A percentile compares a stretch with the other conserved stretches of the same genome.
phyloP scores from a whole-genome alignment of 2,113 vertebrate species.

The Phyllostomus hastatus region DNA sequence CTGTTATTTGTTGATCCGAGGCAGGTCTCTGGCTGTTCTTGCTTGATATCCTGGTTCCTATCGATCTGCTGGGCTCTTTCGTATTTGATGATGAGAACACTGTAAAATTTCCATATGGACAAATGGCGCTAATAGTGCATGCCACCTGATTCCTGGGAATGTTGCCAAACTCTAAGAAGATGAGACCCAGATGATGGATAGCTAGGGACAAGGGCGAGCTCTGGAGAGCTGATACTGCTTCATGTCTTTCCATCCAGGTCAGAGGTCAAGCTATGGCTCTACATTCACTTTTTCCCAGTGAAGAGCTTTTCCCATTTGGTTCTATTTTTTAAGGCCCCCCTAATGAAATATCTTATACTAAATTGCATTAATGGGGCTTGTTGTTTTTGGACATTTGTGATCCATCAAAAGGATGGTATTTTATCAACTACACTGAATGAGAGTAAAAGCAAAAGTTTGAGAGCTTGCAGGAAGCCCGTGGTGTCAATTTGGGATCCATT shows the following conservation, averaged over 20 bases:
- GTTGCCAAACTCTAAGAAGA: background rate
- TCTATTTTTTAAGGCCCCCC: background rate
- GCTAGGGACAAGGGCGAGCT: background rate
- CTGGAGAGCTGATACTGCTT: background rate
- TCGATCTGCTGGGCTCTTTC: background rate
- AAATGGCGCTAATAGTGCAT: background rate
- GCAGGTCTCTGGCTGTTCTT: background rate
- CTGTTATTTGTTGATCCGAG: background rate
- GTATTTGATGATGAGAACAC: background rate
- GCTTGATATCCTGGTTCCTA: background rate
- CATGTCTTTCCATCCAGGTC: background rate
- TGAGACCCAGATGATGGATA: background rate
- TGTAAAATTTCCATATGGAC: background rate
- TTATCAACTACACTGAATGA: background rate
- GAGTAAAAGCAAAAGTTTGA: background rate
- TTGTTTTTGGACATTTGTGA: background rate
- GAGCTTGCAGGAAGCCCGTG: background rate
- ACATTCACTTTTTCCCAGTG: background rate
- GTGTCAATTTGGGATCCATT: background rate
- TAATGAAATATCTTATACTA: background rate
- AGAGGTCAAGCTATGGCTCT: background rate
- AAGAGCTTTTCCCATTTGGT: background rate
- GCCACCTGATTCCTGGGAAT: background rate
- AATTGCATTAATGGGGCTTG: background rate
- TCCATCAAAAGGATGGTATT: background rate